Evolutionary conservation across 1,140 invertebrate species (phyloP).

Genomic region (Dermatophagoides farinae): DNA sequence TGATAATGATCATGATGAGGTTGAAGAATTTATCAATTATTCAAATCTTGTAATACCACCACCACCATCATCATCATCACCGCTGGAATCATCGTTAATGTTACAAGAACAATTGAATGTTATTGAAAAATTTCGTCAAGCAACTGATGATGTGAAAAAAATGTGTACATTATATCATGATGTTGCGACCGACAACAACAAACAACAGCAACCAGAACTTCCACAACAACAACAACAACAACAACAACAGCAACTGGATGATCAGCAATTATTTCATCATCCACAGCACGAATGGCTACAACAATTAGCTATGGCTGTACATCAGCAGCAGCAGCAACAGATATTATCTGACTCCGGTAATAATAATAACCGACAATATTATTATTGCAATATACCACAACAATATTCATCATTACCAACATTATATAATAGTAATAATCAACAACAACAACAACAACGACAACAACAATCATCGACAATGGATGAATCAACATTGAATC

Average conservation of each 20-base stretch:
- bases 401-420: not conserved
- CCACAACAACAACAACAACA: constrained; percentile 4
- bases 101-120: constrained; percentile 17
- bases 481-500: no score
- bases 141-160: constrained; percentile 19
- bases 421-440: not conserved
- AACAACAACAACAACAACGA: not conserved
- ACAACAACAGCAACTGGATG: no score
- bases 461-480: no score
- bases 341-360: not conserved
- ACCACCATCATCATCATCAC: constrained; percentile 35
- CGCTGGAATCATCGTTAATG: not conserved
- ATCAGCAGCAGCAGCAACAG: not conserved
- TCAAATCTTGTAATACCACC: constrained; percentile 52
- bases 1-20: constrained; percentile 11
- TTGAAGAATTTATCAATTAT: constrained; percentile 47
- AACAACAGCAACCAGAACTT: not conserved
- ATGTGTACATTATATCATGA: constrained; percentile 7
- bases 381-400: not conserved
- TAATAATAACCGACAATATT: no score
- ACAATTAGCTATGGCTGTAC: not conserved
- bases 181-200: not conserved
- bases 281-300: not conserved
- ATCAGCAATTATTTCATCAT: not conserved
- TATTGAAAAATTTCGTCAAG: constrained; percentile 19